phyloP scores from a whole-genome alignment of 53 echinoderm and acorn worm genomes.

The Luidia sarsii region DNA sequence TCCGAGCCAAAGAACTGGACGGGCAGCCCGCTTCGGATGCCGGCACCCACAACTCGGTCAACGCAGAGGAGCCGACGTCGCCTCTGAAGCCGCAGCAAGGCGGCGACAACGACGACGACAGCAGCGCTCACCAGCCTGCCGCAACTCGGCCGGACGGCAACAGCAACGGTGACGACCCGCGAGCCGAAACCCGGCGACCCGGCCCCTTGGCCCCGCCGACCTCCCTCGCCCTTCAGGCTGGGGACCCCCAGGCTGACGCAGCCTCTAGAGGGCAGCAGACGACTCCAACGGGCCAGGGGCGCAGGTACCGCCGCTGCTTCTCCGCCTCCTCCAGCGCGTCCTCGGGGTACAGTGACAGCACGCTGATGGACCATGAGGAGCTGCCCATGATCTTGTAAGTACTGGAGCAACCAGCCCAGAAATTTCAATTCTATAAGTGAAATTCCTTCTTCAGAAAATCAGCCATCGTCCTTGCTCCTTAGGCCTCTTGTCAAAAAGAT shows the following conservation, averaged over 20 bases:
- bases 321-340: conserved; percentile 60
- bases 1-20: neutral
- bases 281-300: neutral
- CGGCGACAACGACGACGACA: neutral
- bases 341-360: conserved; percentile 58
- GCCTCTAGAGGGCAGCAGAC: conserved; percentile 33
- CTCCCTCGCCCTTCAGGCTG: neutral
- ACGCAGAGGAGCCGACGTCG: neutral
- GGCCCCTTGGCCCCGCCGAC: neutral
- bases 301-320: conserved; percentile 20
- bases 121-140: neutral
- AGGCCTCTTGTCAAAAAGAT: too few relatives aligned
- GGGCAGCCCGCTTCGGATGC: neutral
- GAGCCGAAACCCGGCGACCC: too few relatives aligned
- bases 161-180: too few relatives aligned
- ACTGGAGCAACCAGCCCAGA: too few relatives aligned
- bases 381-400: conserved; percentile 90
- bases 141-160: neutral
- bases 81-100: too few relatives aligned
- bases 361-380: conserved; percentile 81
- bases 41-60: neutral
- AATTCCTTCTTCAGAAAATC: too few relatives aligned
- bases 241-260: neutral
- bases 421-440: too few relatives aligned
- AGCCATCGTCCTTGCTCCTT: too few relatives aligned